These are phyloP conservation scores for Watsonalla binaria DNA, from an alignment of 2,888 invertebrate genomes.

Conservation along the genomic window DNA sequence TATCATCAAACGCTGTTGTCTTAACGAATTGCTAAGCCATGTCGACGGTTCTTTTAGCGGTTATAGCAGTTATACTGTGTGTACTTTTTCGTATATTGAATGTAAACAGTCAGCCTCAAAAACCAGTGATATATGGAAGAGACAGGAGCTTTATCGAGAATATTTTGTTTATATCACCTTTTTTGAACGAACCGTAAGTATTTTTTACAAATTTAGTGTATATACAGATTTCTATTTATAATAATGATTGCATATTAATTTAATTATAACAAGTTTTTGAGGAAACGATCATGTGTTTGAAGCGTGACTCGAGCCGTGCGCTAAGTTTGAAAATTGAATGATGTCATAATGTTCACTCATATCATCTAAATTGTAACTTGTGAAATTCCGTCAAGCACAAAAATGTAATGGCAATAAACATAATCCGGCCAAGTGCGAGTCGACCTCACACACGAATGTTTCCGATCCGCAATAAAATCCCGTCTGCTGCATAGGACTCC, in stretches of 20 bases:
- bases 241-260: not conserved
- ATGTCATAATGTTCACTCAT: slow-evolving; percentile 40
- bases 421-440: no score
- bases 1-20: slow-evolving; percentile 17
- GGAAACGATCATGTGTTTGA: slow-evolving; percentile 6
- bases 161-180: slow-evolving; percentile 87
- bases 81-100: slow-evolving; percentile 90
- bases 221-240: slow-evolving; percentile 5
- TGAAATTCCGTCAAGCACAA: slow-evolving; percentile 8
- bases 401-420: no score
- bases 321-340: slow-evolving; percentile 27
- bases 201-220: slow-evolving; percentile 3
- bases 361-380: slow-evolving; percentile 17
- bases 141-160: slow-evolving; percentile 88
- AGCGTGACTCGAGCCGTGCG: slow-evolving; percentile 5
- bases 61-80: slow-evolving; percentile 89
- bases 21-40: slow-evolving; percentile 60
- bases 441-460: no score
- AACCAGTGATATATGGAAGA: slow-evolving; percentile 86
- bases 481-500: no score
- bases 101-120: slow-evolving; percentile 89
- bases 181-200: slow-evolving; percentile 91
- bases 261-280: not conserved
- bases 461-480: no score
- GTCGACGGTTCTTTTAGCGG: slow-evolving; percentile 90